These are phyloP conservation scores for Dugesia japonica DNA, from an alignment of 2,888 invertebrate genomes.

Conservation along the genomic window DNA sequence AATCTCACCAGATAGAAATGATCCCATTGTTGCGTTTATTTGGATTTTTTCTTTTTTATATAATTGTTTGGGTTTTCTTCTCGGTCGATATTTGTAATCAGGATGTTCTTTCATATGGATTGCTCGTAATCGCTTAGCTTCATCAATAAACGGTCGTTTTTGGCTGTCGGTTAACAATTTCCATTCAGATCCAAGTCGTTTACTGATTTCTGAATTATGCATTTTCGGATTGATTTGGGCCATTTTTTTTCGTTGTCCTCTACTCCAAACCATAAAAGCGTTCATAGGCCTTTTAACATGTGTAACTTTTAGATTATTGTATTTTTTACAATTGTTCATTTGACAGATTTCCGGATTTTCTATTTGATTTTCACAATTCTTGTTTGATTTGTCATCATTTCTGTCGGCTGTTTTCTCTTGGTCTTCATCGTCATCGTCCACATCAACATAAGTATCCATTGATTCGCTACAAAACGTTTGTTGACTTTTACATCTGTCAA, in stretches of 20 bases:
- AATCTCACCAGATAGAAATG: background rate
- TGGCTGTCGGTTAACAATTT: constrained; percentile 82
- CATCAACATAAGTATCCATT: constrained; percentile 8
- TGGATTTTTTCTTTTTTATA: constrained; percentile 31
- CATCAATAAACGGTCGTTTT: constrained; percentile 93
- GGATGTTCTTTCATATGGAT: constrained; percentile 99
- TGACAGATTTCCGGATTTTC: background rate
- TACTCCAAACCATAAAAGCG: constrained; percentile 98
- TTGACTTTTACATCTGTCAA: background rate
- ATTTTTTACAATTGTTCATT: constrained; percentile 1
- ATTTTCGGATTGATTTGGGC: constrained; percentile 96
- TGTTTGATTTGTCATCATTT: background rate
- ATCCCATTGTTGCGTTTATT: background rate
- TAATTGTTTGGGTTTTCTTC: constrained; percentile 72
- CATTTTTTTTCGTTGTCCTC: constrained; percentile 92
- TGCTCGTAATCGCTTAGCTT: constrained; percentile 83
- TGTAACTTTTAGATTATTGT: background rate
- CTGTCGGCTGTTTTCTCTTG: background rate
- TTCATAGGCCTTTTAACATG: constrained; percentile 89
- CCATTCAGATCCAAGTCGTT: constrained; percentile 91
- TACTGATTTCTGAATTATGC: constrained; percentile 95
- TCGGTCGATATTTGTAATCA: constrained; percentile 88
- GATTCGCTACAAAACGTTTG: background rate
- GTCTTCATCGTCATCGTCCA: background rate
- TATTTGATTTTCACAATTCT: background rate